phyloP scores from a whole-genome alignment of 2,888 invertebrate genomes.

The Drosophila prostipennis region DNA sequence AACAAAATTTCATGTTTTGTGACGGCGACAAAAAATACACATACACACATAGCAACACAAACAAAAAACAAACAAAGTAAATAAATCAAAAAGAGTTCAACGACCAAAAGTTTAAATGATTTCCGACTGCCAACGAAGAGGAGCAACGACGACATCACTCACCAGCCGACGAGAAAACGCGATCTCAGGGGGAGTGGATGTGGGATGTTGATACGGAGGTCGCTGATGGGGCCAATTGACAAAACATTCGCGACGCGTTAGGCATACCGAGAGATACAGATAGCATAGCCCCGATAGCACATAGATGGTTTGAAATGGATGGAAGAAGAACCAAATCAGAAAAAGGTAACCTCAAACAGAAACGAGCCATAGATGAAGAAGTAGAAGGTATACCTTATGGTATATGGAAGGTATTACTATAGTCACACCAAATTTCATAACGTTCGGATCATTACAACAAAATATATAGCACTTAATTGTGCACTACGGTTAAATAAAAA shows the following conservation, averaged over 20 bases:
- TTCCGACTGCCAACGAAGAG: constrained; percentile 56
- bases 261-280: constrained; percentile 59
- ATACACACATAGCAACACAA: constrained; percentile 21
- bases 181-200: constrained; percentile 5
- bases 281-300: constrained; percentile 49
- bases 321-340: constrained; percentile 13
- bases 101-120: constrained; percentile 77
- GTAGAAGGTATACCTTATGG: no score
- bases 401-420: no score
- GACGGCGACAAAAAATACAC: constrained; percentile 33
- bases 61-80: constrained; percentile 43
- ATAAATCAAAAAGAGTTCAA: constrained; percentile 76
- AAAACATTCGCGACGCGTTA: constrained; percentile 32
- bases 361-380: no score
- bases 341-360: constrained; percentile 1
- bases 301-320: constrained; percentile 58
- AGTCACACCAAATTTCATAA: no score
- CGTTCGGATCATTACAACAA: no score
- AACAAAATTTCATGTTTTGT: constrained; percentile 54
- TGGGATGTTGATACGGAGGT: constrained; percentile 6
- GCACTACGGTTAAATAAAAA: no score
- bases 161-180: constrained; percentile 17
- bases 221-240: constrained; percentile 34
- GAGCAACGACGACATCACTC: constrained; percentile 27
- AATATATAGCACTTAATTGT: no score